These are phyloP conservation scores for Nematostella vectensis DNA, from an alignment of 92 coral and sea anemone genomes.

Conservation along the genomic window DNA sequence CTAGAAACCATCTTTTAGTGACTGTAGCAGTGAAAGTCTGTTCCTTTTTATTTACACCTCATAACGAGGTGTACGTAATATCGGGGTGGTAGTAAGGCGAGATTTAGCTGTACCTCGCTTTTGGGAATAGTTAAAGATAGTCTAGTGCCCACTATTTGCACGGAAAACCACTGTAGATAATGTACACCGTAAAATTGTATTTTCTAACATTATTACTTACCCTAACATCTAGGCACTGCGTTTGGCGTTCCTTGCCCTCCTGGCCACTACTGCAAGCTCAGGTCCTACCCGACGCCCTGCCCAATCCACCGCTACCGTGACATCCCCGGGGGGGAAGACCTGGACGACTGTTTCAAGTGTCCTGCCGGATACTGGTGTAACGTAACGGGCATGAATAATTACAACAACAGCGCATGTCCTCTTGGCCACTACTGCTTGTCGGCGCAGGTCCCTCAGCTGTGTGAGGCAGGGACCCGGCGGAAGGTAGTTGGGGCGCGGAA, in stretches of 20 bases:
- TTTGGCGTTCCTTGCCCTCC: conserved; percentile 72
- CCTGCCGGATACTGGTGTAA: conserved; percentile 99
- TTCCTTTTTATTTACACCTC: too few species aligned
- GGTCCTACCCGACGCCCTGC: conserved; percentile 60
- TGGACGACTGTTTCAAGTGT: conserved; percentile 81
- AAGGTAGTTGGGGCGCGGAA: conserved; percentile 67
- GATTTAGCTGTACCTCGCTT: too few species aligned
- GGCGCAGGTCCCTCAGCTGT: conserved; percentile 67
- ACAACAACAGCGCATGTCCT: conserved; percentile 81
- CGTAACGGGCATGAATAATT: conserved; percentile 79
- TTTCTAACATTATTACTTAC: too few species aligned
- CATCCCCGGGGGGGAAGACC: conserved; percentile 53
- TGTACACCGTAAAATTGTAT: too few species aligned
- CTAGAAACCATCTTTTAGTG: too few species aligned
- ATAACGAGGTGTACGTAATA: too few species aligned
- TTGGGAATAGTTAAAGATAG: too few species aligned
- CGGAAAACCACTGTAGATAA: too few species aligned
- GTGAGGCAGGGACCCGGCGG: conserved; percentile 87
- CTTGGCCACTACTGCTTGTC: conserved; percentile 80
- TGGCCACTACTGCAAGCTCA: conserved; percentile 73
- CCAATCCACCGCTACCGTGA: conserved; percentile 86
- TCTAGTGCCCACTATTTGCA: too few species aligned
- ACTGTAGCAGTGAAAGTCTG: too few species aligned
- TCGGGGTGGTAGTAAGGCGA: too few species aligned
- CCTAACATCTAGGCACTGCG: conserved; percentile 43